These are phyloP conservation scores for Motacilla alba DNA, from an alignment of 2,113 vertebrate species.

Conservation along the genomic window DNA sequence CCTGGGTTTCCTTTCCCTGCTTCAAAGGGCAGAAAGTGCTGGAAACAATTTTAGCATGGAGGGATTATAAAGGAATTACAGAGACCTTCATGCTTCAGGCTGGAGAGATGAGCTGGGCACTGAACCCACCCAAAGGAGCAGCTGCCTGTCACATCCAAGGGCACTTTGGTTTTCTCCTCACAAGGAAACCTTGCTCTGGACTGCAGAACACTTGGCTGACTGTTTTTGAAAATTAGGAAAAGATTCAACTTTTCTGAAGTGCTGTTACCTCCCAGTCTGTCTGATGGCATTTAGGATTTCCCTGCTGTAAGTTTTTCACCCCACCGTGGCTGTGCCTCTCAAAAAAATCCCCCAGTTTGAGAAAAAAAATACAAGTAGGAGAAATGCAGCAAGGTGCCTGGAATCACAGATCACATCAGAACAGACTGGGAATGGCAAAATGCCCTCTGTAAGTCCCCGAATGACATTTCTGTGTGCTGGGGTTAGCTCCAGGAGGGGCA, in stretches of 20 bases:
- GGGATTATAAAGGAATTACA: not conserved
- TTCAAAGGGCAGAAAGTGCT: not conserved
- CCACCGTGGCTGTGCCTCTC: fast-evolving
- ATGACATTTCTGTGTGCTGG: fast-evolving
- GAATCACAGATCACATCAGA: not conserved
- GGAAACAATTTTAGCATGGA: not conserved
- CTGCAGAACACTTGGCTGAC: not conserved
- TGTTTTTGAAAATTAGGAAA: not conserved
- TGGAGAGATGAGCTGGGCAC: not conserved
- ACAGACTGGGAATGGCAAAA: fast-evolving
- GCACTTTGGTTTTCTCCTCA: not conserved
- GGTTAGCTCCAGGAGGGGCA: not conserved
- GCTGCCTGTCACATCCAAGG: not conserved
- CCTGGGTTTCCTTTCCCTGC: not conserved
- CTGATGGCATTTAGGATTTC: not conserved
- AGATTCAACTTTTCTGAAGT: not conserved
- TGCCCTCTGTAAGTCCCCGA: fast-evolving
- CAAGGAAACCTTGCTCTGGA: not conserved
- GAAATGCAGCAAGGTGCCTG: not conserved
- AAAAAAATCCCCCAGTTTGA: not conserved
- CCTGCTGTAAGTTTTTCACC: not conserved
- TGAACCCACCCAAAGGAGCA: not conserved
- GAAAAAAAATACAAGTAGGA: not conserved
- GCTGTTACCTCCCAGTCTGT: not conserved
- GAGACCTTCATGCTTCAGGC: not conserved